Percentiles rank a stretch among this genome's conserved stretches.
Evolutionary conservation across 2,888 invertebrate species (phyloP).

Genomic region (Lasioglossum morio): DNA sequence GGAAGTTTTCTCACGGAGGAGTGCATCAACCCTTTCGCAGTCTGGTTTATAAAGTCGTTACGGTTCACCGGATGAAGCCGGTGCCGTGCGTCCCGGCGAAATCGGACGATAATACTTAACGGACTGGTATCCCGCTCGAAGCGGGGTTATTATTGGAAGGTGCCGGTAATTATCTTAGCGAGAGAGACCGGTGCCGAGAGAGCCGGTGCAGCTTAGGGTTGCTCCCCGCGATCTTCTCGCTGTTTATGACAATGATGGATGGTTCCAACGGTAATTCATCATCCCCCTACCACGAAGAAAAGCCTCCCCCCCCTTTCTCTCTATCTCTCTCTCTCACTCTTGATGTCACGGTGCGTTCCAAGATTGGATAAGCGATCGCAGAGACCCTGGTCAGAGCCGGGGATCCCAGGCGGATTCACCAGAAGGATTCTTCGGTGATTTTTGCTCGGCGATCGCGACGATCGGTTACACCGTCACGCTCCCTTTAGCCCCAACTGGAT

Average conservation of each 20-base stretch:
- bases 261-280: slow-evolving; percentile 74
- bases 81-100: not conserved
- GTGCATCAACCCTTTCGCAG: not conserved
- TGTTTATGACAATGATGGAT: slow-evolving; percentile 79
- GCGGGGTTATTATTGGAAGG: slow-evolving; percentile 61
- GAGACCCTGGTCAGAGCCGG: slow-evolving; percentile 18
- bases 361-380: slow-evolving; percentile 46
- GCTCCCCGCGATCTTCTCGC: slow-evolving; percentile 56
- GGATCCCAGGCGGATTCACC: not conserved
- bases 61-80: slow-evolving; percentile 27
- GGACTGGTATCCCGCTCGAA: slow-evolving; percentile 28
- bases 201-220: slow-evolving; percentile 57
- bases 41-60: slow-evolving; percentile 23
- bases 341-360: slow-evolving; percentile 41
- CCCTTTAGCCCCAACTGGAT: not conserved
- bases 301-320: slow-evolving; percentile 1
- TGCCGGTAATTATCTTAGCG: slow-evolving; percentile 71
- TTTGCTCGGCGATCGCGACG: slow-evolving; percentile 35
- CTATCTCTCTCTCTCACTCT: not conserved
- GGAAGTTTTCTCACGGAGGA: slow-evolving; percentile 1
- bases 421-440: slow-evolving; percentile 37
- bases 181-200: slow-evolving; percentile 23
- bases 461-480: slow-evolving; percentile 29
- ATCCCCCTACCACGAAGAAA: slow-evolving; percentile 54
- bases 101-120: slow-evolving; percentile 52